Evolutionary conservation across 2,888 invertebrate species (phyloP), one percentile per base, ranked within the genome.

Genomic region (Leucania comma): DNA sequence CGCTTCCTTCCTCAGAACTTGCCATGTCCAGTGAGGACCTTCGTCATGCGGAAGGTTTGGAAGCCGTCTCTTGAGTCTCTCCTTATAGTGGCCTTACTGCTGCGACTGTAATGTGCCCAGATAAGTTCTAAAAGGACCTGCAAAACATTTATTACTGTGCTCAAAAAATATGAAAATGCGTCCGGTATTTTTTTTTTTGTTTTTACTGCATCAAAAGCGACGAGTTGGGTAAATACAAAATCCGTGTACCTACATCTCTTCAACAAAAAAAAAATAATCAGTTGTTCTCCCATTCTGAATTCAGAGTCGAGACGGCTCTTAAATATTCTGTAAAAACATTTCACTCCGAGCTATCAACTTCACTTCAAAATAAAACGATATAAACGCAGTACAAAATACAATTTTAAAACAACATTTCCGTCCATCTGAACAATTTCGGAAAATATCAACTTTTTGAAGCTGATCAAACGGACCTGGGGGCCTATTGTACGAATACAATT

Each of bases 401-500:
- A 79, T 79, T 42, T 80, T 63, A 29, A 81, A 62, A 53, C 56
- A 50, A 24, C 9, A 63, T 64, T 67, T 50, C 29, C 46, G 59
- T 63, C 58, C 65, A 54, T 78, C 60, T 32, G 66, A 65, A 69
- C 57, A 79, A 70, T 79, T 82, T 67, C 26, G 29, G 32, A 35
- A 59, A 74, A 74, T 85, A 82, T 79, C 57, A 80, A 75, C 68
- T 76, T 81, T 75, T 75, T 74, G 72, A 76, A 71, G 65, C 81
- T 68, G 86, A 79, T 78, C 73, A 80, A 77, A 80, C 48, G 75
- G 72, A 26, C 65, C 73, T 65, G 29, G 70, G 51, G 71, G 35
- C 56, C 65, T 68, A 72, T 86, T 84, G 70, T 80, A 42, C 62
- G 54, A 48, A 68, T 68, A 72, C 73, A 82, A 82, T 86, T 82